Evolutionary conservation across 2,888 invertebrate genomes (phyloP).

Genomic region (Petrolisthes manimaculis): DNA sequence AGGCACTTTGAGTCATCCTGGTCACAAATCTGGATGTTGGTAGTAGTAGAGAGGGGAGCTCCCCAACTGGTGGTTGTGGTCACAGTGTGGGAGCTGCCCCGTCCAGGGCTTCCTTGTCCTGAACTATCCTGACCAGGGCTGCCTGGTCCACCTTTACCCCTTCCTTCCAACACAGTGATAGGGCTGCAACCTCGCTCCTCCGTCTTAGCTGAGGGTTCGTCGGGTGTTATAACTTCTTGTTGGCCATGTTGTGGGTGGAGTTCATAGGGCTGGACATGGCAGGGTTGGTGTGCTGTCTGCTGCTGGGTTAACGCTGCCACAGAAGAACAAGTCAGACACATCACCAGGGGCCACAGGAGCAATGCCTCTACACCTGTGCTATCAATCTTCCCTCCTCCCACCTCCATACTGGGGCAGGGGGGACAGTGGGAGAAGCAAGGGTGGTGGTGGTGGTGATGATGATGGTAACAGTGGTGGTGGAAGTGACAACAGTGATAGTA

Average conservation of each 20-base stretch:
- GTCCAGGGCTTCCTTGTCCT: neutral
- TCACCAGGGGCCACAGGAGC: slow-evolving; percentile 32
- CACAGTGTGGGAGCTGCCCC: slow-evolving; percentile 46
- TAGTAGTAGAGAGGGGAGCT: slow-evolving; percentile 45
- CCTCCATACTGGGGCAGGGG: slow-evolving; percentile 45
- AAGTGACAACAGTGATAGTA: slow-evolving; percentile 27
- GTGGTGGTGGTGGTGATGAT: slow-evolving; percentile 32
- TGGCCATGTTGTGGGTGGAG: neutral
- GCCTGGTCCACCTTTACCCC: slow-evolving; percentile 15
- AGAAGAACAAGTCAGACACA: slow-evolving; percentile 59
- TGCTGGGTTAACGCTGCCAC: slow-evolving; percentile 57
- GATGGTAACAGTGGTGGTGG: slow-evolving; percentile 52
- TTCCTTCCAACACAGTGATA: slow-evolving; percentile 51
- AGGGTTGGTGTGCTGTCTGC: slow-evolving; percentile 38
- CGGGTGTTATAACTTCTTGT: neutral
- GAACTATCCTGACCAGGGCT: neutral
- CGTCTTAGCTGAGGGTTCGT: slow-evolving; percentile 18
- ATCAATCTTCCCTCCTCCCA: slow-evolving; percentile 54
- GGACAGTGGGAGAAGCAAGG: slow-evolving; percentile 16
- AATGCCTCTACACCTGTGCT: slow-evolving; percentile 62
- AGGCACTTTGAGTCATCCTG: slow-evolving; percentile 35
- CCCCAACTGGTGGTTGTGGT: slow-evolving; percentile 58
- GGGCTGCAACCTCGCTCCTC: slow-evolving; percentile 56
- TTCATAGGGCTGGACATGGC: neutral
- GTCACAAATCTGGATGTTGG: slow-evolving; percentile 41